phyloP scores from a whole-genome alignment of 2,888 invertebrate genomes.

The Leptinotarsa peninsularis region DNA sequence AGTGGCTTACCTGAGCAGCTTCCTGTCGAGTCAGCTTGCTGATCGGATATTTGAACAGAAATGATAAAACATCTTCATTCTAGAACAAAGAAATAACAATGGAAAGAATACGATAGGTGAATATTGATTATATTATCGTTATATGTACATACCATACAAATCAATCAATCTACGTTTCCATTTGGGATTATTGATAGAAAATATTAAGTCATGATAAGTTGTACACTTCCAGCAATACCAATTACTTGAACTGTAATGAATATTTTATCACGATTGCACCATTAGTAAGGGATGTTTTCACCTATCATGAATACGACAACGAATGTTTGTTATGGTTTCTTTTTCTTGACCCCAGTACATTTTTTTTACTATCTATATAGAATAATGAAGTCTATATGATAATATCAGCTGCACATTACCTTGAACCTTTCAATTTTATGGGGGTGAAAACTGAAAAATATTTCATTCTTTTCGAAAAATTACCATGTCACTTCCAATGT shows the following conservation, averaged over 20 bases:
- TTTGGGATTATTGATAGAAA: background rate
- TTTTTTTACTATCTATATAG: no score
- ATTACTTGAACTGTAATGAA: background rate
- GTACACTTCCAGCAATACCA: background rate
- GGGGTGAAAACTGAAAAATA: no score
- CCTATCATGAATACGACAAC: no score
- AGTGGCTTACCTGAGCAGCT: slow-evolving; percentile 51
- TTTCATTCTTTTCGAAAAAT: no score
- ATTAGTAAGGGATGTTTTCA: no score
- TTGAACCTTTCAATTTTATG: no score
- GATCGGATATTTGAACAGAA: slow-evolving; percentile 56
- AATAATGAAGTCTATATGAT: no score
- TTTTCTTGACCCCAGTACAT: no score
- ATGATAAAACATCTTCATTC: slow-evolving; percentile 55
- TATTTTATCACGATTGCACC: background rate
- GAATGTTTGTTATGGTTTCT: no score
- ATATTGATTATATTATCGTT: background rate
- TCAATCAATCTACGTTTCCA: background rate
- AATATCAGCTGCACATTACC: no score
- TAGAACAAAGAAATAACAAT: slow-evolving; percentile 41
- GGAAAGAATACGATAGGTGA: background rate
- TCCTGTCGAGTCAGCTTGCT: slow-evolving; percentile 55
- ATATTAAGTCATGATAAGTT: background rate
- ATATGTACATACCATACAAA: background rate
- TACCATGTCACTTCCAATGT: no score